Conservation (phyloP, 2,113 vertebrate species). For the Atlantisia rogersi region DNA sequence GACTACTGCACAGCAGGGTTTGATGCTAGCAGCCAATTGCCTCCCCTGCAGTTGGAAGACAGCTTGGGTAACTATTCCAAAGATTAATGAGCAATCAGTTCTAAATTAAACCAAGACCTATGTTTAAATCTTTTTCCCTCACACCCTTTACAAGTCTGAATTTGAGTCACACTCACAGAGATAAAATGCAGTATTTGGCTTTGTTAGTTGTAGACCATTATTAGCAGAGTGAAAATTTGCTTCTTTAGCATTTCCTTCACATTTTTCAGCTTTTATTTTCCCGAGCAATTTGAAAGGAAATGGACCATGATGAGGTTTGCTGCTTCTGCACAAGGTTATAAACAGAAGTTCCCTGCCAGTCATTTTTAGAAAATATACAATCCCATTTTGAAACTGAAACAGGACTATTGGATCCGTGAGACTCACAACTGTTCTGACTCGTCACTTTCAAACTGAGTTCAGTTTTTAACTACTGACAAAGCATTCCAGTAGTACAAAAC, state of each 20-base stretch:
- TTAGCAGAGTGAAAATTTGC: conserved; percentile 70
- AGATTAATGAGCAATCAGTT: conserved; percentile 82
- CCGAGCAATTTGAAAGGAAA: conserved; percentile 72
- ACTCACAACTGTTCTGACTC: neutral
- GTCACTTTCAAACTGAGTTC: conserved; percentile 12
- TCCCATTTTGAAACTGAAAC: conserved; percentile 44
- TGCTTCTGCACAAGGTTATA: conserved; percentile 50
- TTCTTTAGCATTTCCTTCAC: conserved; percentile 70
- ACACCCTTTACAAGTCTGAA: conserved; percentile 42
- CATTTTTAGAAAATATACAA: conserved; percentile 55
- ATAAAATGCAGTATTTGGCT: conserved; percentile 70
- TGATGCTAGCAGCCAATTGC: conserved; percentile 72
- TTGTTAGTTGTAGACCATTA: conserved; percentile 56
- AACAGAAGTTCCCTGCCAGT: conserved; percentile 59
- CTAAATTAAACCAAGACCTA: conserved; percentile 77
- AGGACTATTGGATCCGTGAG: conserved; percentile 45
- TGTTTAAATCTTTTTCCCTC: conserved; percentile 60
- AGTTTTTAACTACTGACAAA: neutral
- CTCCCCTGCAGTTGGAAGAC: conserved; percentile 78
- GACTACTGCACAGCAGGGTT: conserved; percentile 74
- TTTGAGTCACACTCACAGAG: conserved; percentile 60
- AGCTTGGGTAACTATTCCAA: conserved; percentile 77
- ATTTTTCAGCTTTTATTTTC: conserved; percentile 73
- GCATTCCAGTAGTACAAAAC: neutral
- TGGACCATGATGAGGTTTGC: conserved; percentile 54